phyloP scores from a whole-genome alignment of 2,113 vertebrate species.

The Anoura caudifer region DNA sequence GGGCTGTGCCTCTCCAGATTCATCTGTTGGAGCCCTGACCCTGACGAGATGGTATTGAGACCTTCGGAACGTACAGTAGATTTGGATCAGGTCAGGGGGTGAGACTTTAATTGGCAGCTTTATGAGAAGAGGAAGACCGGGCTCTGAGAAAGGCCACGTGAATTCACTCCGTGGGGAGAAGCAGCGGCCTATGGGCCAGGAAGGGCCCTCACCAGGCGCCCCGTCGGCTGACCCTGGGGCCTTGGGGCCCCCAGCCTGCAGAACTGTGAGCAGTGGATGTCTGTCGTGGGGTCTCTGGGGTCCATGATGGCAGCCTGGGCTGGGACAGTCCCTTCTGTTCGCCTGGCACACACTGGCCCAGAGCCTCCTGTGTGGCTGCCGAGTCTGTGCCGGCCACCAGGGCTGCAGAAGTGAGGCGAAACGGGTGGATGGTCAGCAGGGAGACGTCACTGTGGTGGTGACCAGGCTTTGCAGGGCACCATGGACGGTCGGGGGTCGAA shows the following conservation, averaged over 20 bases:
- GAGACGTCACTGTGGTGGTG: accelerated
- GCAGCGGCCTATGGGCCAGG: neutral
- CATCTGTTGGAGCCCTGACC: neutral
- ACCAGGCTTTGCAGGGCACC: neutral
- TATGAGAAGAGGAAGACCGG: neutral
- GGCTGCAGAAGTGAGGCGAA: neutral
- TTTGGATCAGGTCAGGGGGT: neutral
- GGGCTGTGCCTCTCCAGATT: neutral
- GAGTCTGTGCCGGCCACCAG: neutral
- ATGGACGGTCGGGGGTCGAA: neutral
- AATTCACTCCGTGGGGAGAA: neutral
- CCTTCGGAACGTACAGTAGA: neutral
- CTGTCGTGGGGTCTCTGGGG: neutral
- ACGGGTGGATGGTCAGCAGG: neutral
- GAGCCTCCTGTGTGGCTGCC: no score
- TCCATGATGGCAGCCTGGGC: accelerated
- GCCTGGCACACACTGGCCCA: no score
- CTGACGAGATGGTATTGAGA: neutral
- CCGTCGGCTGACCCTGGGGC: neutral
- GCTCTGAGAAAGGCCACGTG: neutral
- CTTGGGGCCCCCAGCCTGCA: neutral
- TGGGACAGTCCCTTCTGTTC: neutral
- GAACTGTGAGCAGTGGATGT: neutral
- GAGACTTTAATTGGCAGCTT: neutral
- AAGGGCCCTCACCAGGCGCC: neutral